Evolutionary conservation across 2,797 vertebrate genomes (phyloP).

Genomic region (Sebastes variabilis): DNA sequence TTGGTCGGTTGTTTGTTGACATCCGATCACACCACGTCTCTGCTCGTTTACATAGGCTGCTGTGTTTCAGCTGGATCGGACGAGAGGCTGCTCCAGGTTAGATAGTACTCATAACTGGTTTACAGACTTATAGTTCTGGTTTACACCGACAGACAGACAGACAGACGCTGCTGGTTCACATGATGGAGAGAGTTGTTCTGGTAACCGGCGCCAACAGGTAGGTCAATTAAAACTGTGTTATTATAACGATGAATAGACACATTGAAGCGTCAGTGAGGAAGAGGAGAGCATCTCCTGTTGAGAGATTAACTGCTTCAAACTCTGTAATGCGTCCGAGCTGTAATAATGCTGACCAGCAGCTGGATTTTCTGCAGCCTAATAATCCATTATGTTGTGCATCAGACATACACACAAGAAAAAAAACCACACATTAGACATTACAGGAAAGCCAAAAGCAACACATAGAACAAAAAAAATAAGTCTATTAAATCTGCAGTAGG

Average conservation of each 20-base stretch:
- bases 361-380: too few relatives aligned
- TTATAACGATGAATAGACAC: too few relatives aligned
- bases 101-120: accelerated
- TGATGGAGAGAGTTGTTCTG: slow-evolving; percentile 86
- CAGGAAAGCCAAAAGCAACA: not conserved
- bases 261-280: too few relatives aligned
- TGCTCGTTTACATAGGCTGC: slow-evolving; percentile 39
- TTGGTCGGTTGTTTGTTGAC: slow-evolving; percentile 67
- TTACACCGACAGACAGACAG: too few relatives aligned
- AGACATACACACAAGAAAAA: not conserved
- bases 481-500: not conserved
- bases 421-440: not conserved
- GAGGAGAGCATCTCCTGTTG: not conserved
- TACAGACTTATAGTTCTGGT: not conserved
- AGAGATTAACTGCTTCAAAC: not conserved
- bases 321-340: too few relatives aligned
- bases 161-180: slow-evolving; percentile 7
- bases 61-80: slow-evolving; percentile 27
- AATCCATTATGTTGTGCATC: not conserved
- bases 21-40: slow-evolving; percentile 70
- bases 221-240: too few relatives aligned
- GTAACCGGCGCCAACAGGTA: slow-evolving; percentile 93
- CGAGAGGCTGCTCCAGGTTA: slow-evolving; percentile 10
- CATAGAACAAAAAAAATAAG: accelerated
- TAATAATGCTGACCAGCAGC: too few relatives aligned